Conservation (phyloP, 2,797 vertebrate genomes). For the Coluber constrictor region DNA sequence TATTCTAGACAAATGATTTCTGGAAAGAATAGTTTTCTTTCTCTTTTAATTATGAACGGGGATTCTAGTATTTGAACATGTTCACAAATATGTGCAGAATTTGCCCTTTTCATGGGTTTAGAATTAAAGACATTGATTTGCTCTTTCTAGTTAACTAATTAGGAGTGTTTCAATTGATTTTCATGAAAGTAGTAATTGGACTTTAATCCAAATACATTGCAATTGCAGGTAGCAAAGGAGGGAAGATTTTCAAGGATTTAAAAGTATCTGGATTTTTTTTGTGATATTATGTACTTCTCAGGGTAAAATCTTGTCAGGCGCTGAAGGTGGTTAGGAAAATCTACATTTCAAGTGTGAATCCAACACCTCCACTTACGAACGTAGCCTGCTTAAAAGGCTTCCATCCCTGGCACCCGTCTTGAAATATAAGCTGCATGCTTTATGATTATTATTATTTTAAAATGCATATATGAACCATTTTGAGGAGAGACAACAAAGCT, state of each 20-base stretch:
- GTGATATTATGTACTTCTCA: neutral
- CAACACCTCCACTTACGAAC: constrained; percentile 32
- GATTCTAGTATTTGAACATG: neutral
- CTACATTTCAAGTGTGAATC: constrained; percentile 29
- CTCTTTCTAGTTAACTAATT: constrained; percentile 1
- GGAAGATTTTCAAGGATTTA: neutral
- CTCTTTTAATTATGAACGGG: constrained; percentile 24
- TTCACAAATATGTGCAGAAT: neutral
- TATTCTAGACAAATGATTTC: neutral
- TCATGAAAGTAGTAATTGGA: neutral
- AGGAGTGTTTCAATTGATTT: constrained; percentile 3
- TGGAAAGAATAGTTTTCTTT: constrained; percentile 22
- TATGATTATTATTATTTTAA: constrained; percentile 30
- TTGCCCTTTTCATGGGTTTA: constrained; percentile 9
- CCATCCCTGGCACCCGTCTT: constrained; percentile 41
- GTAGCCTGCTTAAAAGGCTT: constrained; percentile 38
- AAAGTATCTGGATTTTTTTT: constrained; percentile 12
- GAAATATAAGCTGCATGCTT: constrained; percentile 46
- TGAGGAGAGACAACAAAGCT: constrained; percentile 65
- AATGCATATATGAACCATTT: constrained; percentile 28
- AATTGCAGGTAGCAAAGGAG: constrained; percentile 10
- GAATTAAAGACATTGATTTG: constrained; percentile 13
- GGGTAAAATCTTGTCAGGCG: neutral
- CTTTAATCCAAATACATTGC: constrained; percentile 21
- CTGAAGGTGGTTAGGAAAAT: constrained; percentile 2